Evolutionary conservation across 2,113 vertebrate genomes (phyloP).

Genomic region (Plestiodon gilberti): DNA sequence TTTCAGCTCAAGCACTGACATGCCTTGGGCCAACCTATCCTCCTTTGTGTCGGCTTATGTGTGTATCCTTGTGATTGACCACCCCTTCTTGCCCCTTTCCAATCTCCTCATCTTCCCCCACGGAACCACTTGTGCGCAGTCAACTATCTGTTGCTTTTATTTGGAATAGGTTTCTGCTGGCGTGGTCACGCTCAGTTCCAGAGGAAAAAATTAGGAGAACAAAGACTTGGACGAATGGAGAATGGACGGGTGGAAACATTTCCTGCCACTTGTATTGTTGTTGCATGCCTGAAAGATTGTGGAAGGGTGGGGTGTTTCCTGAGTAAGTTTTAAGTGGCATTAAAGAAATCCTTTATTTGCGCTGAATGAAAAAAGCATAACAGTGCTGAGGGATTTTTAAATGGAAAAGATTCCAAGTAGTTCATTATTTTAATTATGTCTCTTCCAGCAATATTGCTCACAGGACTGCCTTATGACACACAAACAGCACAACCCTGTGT

Average conservation of each 20-base stretch:
- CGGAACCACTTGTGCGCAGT: neutral
- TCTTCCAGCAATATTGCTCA: neutral
- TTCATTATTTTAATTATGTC: neutral
- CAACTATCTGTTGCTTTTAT: neutral
- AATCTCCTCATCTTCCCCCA: neutral
- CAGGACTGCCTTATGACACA: neutral
- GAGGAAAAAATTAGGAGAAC: neutral
- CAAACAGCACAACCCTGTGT: too few relatives aligned
- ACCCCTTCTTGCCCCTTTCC: neutral
- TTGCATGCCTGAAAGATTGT: neutral
- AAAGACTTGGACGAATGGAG: conserved; percentile 1
- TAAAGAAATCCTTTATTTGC: neutral
- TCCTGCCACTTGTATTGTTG: neutral
- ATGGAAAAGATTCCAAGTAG: neutral
- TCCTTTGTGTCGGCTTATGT: neutral
- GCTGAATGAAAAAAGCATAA: neutral
- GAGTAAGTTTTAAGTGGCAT: neutral
- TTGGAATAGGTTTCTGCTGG: neutral
- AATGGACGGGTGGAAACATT: conserved; percentile 8
- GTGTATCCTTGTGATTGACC: neutral
- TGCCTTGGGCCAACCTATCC: neutral
- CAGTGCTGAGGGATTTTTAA: neutral
- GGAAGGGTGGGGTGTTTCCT: conserved; percentile 12
- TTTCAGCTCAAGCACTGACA: neutral
- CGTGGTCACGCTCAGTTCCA: neutral